A percentile compares a stretch with the other conserved stretches of the same genome.
These are phyloP conservation scores for Cotesia congregata DNA, from an alignment of 2,888 invertebrate species.

Conservation along the genomic window DNA sequence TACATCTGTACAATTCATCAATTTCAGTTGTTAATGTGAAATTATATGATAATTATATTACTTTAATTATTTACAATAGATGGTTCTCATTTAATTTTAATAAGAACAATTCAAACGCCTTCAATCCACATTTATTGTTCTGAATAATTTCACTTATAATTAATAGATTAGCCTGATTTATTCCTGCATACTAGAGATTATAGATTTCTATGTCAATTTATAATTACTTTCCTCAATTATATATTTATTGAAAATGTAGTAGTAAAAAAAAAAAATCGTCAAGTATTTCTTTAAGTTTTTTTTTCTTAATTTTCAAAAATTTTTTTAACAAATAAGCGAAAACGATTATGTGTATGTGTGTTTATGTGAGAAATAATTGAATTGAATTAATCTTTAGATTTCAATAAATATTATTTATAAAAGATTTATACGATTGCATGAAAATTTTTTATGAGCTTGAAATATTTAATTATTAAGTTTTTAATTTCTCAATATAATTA, in stretches of 20 bases:
- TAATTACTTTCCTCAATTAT: background rate
- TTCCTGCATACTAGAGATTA: background rate
- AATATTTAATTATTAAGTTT: background rate
- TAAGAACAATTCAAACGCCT: background rate
- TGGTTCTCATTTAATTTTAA: background rate
- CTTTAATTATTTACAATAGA: conserved; percentile 25
- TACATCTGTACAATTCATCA: conserved; percentile 29
- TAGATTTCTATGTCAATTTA: background rate
- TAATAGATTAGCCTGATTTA: background rate
- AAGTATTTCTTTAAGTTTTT: background rate
- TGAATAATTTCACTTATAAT: background rate
- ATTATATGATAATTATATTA: background rate
- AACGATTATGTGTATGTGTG: background rate
- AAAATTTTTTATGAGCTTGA: background rate
- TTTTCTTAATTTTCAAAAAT: background rate
- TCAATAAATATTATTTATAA: background rate
- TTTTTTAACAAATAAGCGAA: conserved; percentile 7
- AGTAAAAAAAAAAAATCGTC: conserved; percentile 13
- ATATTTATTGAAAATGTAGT: background rate
- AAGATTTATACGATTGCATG: background rate
- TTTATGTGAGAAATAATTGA: background rate
- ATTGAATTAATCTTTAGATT: background rate
- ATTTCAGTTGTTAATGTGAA: background rate
- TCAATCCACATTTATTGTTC: background rate
- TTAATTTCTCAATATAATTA: background rate